Evolutionary conservation across 2,797 vertebrate genomes (phyloP), one percentile per base, ranked within the genome.

Genomic region (Champsocephalus esox): DNA sequence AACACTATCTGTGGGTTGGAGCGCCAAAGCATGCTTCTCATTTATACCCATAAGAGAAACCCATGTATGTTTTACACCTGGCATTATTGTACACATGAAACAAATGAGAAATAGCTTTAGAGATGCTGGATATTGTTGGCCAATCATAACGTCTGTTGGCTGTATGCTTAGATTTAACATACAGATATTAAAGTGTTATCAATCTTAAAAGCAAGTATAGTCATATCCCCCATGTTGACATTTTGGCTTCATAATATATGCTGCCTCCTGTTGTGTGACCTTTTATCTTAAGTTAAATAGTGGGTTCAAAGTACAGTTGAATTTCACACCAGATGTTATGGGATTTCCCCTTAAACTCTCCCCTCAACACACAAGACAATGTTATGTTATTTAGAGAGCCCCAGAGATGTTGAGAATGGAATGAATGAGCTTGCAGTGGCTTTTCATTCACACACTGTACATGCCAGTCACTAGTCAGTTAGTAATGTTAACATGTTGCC

Each of bases 391-490:
- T 80, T 46, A 58, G n/a, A 84, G 69, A 87, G 21, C 45, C 66
- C 62, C 10, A 49, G 65, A 87, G 75, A 81, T n/a, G 24, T 56
- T 28, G 56, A 76, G 34, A 56, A 21, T 73, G 48, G 45, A 77
- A 80, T 66, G 17, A 86, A 84, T 68, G 56, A 79, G 62, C 58
- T 49, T 60, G 38, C 16, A 12, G 52, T 41, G 49, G 58, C 62
- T 79, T 16, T 43, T 76, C 54, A n/a, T 64, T 77, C 71, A 70
- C 51, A 60, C 52, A 5, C 28, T 28, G 28, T 4, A 17, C 49
- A 76, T 60, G 51, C 7, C 41, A 71, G n/a, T 75, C 50, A 74
- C 82, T 74, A 79, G 13, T 70, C 12, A 66, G 57, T 57, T 52
- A 1, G 24, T 28, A 28, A 28, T 28, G 28, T 28, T 28, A 28